A percentile compares a stretch with the other conserved stretches of the same genome.
These are phyloP conservation scores for Drosophila sulfurigaster DNA, from an alignment of 1,140 invertebrate genomes.

Conservation along the genomic window DNA sequence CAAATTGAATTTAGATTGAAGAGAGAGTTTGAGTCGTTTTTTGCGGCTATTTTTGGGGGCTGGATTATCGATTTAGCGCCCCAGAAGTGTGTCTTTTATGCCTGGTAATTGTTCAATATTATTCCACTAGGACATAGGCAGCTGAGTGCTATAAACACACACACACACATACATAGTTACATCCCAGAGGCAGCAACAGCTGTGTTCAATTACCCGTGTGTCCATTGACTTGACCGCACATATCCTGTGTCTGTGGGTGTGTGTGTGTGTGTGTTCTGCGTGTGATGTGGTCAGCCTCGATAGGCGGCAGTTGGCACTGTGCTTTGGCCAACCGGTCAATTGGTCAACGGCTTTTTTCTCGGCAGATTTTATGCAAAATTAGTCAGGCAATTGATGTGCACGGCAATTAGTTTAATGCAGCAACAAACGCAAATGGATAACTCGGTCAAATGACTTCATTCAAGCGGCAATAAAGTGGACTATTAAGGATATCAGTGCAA, in stretches of 20 bases:
- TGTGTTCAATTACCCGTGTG: slow-evolving; percentile 75
- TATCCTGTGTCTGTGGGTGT: slow-evolving; percentile 2
- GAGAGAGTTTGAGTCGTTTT: slow-evolving; percentile 20
- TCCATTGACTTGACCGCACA: slow-evolving; percentile 68
- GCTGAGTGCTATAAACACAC: slow-evolving; percentile 30
- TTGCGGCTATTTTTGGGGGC: slow-evolving; percentile 43
- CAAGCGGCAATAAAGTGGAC: slow-evolving; percentile 6
- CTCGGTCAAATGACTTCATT: slow-evolving; percentile 48
- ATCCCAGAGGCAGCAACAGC: slow-evolving; percentile 48
- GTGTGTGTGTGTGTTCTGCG: slow-evolving; percentile 47
- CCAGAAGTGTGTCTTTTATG: slow-evolving; percentile 38
- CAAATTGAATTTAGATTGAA: slow-evolving; percentile 43
- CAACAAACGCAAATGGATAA: slow-evolving; percentile 30
- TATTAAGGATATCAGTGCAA: neutral
- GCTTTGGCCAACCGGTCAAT: slow-evolving; percentile 45
- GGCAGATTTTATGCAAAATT: slow-evolving; percentile 80
- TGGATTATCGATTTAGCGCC: slow-evolving; percentile 63
- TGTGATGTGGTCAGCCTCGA: slow-evolving; percentile 48
- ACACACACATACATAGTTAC: slow-evolving; percentile 9
- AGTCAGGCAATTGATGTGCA: slow-evolving; percentile 59
- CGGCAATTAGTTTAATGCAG: slow-evolving; percentile 67
- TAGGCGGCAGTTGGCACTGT: slow-evolving; percentile 29
- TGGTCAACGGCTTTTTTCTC: slow-evolving; percentile 43
- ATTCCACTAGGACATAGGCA: slow-evolving; percentile 14
- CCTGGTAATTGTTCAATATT: slow-evolving; percentile 58